Evolutionary conservation across 2,113 vertebrate species (phyloP).

Genomic region (Okapia johnstoni): DNA sequence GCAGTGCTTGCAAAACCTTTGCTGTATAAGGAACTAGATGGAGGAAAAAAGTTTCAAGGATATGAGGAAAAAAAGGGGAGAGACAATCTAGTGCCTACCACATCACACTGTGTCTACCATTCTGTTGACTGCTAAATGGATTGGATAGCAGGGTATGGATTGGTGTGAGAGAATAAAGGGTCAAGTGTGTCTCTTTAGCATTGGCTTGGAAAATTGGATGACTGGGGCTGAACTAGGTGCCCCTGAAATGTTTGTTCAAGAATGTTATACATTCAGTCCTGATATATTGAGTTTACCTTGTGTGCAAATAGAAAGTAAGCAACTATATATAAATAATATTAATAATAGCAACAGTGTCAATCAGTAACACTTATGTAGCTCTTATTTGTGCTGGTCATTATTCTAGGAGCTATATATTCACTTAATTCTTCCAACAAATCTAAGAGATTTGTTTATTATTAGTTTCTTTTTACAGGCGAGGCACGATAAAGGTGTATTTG

Average conservation of each 20-base stretch:
- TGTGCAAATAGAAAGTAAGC: neutral
- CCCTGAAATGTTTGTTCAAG: neutral
- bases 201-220: neutral
- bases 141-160: neutral
- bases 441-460: neutral
- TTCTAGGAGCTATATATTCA: neutral
- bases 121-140: neutral
- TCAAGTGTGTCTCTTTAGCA: neutral
- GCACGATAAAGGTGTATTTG: neutral
- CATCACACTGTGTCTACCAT: neutral
- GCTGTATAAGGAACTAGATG: neutral
- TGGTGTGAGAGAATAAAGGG: neutral
- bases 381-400: neutral
- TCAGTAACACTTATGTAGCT: neutral
- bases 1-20: neutral
- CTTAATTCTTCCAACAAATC: neutral
- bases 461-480: neutral
- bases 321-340: neutral
- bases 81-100: neutral
- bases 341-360: neutral
- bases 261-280: neutral
- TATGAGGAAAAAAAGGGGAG: neutral
- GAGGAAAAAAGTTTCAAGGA: neutral
- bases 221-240: neutral
- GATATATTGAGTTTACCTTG: neutral